These are phyloP conservation scores for Rhynchonycteris naso DNA, from an alignment of 2,797 vertebrate genomes.

Conservation along the genomic window DNA sequence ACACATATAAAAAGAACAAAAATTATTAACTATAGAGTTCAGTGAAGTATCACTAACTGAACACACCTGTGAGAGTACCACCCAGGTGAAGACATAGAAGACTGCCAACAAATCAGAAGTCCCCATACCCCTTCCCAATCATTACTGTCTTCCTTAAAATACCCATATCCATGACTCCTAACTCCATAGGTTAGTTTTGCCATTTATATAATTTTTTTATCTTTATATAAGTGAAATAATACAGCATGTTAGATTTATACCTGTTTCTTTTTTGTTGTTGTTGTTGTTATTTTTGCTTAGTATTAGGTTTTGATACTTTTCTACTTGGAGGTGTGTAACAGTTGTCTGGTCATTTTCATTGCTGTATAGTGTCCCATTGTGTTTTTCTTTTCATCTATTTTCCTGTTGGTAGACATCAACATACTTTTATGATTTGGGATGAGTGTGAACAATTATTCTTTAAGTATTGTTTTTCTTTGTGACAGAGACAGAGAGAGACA, in stretches of 20 bases:
- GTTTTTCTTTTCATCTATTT: background rate
- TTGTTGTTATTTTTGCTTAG: too few relatives aligned
- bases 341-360: background rate
- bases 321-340: background rate
- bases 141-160: background rate
- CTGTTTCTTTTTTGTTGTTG: too few relatives aligned
- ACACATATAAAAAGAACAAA: background rate
- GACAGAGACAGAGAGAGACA: too few relatives aligned
- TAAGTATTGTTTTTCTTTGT: background rate
- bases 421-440: background rate
- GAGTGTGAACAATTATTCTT: background rate
- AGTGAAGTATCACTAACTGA: background rate
- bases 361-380: background rate
- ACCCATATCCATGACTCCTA: background rate
- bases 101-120: background rate
- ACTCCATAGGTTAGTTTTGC: background rate
- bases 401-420: background rate
- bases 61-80: background rate
- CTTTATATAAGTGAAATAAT: background rate
- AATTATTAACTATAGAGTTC: background rate
- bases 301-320: background rate
- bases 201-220: background rate
- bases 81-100: background rate
- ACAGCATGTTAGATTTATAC: background rate
- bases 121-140: rapidly evolving